A percentile compares a stretch with the other conserved stretches of the same genome.
phyloP scores from a whole-genome alignment of 1,140 invertebrate species.

The Venturia canescens region DNA sequence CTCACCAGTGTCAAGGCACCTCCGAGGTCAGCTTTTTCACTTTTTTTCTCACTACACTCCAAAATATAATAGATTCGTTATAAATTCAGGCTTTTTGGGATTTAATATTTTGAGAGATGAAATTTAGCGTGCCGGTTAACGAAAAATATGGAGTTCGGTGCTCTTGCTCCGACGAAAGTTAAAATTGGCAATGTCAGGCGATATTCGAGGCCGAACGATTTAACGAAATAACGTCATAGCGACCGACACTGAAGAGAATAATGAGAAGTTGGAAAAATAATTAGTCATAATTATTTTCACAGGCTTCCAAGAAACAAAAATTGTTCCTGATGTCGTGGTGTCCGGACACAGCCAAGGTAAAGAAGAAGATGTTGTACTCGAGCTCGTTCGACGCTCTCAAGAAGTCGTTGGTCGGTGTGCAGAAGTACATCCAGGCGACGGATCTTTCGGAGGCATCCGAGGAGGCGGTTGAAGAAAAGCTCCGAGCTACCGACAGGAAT shows the following conservation, averaged over 20 bases:
- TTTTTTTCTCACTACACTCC: neutral
- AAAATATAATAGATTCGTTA: no score
- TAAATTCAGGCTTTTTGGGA: no score
- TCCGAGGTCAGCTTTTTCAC: slow-evolving; percentile 81
- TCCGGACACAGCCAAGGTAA: slow-evolving; percentile 97
- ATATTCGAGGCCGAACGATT: no score
- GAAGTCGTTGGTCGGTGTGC: slow-evolving; percentile 95
- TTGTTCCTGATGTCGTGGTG: slow-evolving; percentile 98
- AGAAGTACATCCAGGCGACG: slow-evolving; percentile 97
- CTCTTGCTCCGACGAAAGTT: no score
- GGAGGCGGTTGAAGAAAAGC: slow-evolving; percentile 94
- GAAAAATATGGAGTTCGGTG: no score
- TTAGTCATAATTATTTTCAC: neutral
- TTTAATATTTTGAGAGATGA: no score
- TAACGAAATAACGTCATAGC: no score
- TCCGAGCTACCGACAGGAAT: slow-evolving; percentile 94
- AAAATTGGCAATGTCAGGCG: no score
- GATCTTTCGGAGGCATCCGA: slow-evolving; percentile 94
- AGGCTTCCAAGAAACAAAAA: slow-evolving; percentile 95
- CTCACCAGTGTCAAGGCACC: slow-evolving; percentile 95
- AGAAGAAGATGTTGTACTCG: slow-evolving; percentile 99
- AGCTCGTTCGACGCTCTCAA: slow-evolving; percentile 97
- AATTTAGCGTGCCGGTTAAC: no score
- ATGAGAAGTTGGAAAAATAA: slow-evolving; percentile 35
- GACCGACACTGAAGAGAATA: neutral